Evolutionary conservation across 2,113 vertebrate species (phyloP).

Genomic region (Eudyptes chrysolophus): DNA sequence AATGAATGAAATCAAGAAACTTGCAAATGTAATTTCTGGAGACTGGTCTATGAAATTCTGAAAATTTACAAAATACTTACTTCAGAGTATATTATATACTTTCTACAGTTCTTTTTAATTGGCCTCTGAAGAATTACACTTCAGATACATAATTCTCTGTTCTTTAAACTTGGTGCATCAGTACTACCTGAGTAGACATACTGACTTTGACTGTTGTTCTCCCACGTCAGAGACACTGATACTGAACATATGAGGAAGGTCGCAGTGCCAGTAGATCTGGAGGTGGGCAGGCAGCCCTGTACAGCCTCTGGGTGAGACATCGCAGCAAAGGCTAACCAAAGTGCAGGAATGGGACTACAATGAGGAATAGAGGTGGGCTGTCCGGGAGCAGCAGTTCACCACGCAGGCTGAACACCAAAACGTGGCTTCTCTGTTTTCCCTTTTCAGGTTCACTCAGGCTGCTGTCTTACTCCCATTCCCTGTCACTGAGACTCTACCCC

Average conservation of each 20-base stretch:
- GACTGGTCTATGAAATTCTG: background rate
- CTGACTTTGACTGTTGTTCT: background rate
- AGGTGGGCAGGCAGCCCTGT: background rate
- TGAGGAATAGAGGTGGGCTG: background rate
- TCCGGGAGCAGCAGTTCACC: background rate
- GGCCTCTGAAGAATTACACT: background rate
- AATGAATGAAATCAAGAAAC: background rate
- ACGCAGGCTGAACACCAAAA: background rate
- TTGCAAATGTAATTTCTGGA: background rate
- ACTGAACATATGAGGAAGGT: background rate
- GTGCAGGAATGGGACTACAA: background rate
- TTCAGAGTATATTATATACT: background rate
- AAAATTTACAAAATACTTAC: background rate
- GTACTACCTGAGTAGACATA: background rate
- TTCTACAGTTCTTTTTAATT: background rate
- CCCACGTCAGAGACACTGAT: background rate
- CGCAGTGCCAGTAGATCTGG: background rate
- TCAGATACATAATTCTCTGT: background rate
- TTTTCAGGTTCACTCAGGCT: background rate
- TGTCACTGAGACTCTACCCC: background rate
- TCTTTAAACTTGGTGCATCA: background rate
- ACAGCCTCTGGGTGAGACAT: background rate
- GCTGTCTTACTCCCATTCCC: background rate
- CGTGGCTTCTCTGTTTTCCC: background rate
- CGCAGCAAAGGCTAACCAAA: background rate